Conservation (phyloP, 2,888 invertebrate species). For the Endotricha flammealis region DNA sequence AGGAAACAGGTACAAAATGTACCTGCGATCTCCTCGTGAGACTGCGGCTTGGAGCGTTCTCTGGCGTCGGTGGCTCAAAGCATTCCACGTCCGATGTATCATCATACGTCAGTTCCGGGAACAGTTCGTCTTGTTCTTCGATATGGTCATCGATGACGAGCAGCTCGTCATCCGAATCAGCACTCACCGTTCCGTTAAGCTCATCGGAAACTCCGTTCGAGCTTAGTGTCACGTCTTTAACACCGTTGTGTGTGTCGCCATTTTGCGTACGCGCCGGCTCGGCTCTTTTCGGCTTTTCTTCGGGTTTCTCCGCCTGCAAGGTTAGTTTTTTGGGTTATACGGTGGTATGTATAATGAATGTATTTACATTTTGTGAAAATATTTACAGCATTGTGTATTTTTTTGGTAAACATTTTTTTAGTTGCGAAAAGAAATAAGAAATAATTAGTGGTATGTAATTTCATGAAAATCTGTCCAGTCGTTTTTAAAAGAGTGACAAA, state of each 20-base stretch:
- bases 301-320: slow-evolving; percentile 43
- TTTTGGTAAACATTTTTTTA: no score
- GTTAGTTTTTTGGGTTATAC: slow-evolving; percentile 4
- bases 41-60: slow-evolving; percentile 49
- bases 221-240: slow-evolving; percentile 18
- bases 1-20: slow-evolving; percentile 13
- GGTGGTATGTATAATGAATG: not conserved
- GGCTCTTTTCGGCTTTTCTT: slow-evolving; percentile 30
- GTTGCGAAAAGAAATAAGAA: no score
- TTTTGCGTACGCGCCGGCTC: slow-evolving; percentile 26
- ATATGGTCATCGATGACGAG: slow-evolving; percentile 40
- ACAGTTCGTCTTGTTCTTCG: slow-evolving; percentile 56
- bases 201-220: slow-evolving; percentile 27
- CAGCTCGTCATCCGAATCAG: slow-evolving; percentile 41
- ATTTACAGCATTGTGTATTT: no score
- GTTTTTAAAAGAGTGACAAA: no score
- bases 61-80: slow-evolving; percentile 46
- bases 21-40: slow-evolving; percentile 69
- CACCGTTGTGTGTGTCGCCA: slow-evolving; percentile 29
- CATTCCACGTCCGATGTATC: slow-evolving; percentile 57
- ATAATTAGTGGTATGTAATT: no score
- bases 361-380: no score
- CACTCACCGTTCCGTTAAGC: slow-evolving; percentile 49
- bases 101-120: slow-evolving; percentile 70
- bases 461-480: no score